Conservation (phyloP, 2,888 invertebrate species). For the Tolmerus cingulatus region DNA sequence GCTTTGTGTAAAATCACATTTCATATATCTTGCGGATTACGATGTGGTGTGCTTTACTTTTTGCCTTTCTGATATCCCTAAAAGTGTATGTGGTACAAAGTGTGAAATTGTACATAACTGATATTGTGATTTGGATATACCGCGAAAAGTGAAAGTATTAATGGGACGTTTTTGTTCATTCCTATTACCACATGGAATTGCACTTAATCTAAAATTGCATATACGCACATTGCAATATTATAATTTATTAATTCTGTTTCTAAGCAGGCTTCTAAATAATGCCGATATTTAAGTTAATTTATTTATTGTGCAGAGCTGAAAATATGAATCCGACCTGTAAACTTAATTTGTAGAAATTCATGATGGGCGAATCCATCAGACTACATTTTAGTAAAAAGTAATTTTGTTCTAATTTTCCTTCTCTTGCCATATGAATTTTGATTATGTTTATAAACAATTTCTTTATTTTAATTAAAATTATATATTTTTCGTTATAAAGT, state of each 20-base stretch:
- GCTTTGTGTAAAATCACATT: constrained; percentile 29
- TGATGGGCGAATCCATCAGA: not conserved
- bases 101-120: not conserved
- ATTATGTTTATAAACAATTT: too few species aligned
- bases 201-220: not conserved
- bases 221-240: not conserved
- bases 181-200: not conserved
- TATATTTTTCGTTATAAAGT: not conserved
- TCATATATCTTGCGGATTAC: not conserved
- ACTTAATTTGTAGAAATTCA: not conserved
- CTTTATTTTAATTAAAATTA: not conserved
- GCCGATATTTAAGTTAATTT: not conserved
- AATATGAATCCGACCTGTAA: not conserved
- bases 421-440: not conserved
- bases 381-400: not conserved
- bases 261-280: not conserved
- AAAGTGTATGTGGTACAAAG: not conserved
- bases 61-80: not conserved
- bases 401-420: not conserved
- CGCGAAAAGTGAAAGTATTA: not conserved
- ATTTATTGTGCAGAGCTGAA: not conserved
- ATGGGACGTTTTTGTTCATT: not conserved
- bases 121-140: not conserved
- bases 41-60: constrained; percentile 14
- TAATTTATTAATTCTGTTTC: not conserved